Evolutionary conservation across 1,140 invertebrate genomes (phyloP), one percentile per base, ranked within the genome.

Genomic region (Drosophila cardini): DNA sequence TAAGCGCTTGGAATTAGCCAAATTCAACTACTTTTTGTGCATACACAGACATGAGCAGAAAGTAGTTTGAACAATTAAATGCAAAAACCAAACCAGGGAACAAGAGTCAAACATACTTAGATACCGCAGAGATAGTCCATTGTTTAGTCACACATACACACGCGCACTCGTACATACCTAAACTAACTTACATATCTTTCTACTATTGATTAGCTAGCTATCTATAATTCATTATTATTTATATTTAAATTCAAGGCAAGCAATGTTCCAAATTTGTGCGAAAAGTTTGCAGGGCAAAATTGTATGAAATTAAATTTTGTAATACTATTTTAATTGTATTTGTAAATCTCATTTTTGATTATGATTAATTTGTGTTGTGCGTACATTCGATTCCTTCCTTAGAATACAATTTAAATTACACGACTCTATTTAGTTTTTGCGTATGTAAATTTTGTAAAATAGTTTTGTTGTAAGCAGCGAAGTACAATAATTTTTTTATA

Each of bases 401-500:
- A 85, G 80, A 72, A 79, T 72, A 84, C 76, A 84, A 69, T 46
- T 52, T 26, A 26, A 52, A 67, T 63, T 70, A 73, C 63, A 78
- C 56, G 52, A 74, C 61, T 78, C 63, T 63, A 60, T 62, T 81
- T 67, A 72, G 65, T 85, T 77, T 61, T 75, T 87, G 80, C 82
- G 58, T 76, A 75, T 75, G 72, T 75, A 75, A 86, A 87, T 87
- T 83, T 85, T 87, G 84, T 87, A 87, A 87, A 87, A 87, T 87
- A 87, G 84, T 87, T 26, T 87, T 87, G 84, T 87, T 87, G 84
- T 87, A 87, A 87, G 84, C 84, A 87, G 84, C 84, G 84, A 87
- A 87, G 84, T 87, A 87, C 84, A 87, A 87, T 87, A 87, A 87
- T 82, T 89, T 87, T 82, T 77, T 78, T 79, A 89, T 72, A 57